Evolutionary conservation across 1,140 invertebrate species (phyloP).

Genomic region (Metopolophium dirhodum): DNA sequence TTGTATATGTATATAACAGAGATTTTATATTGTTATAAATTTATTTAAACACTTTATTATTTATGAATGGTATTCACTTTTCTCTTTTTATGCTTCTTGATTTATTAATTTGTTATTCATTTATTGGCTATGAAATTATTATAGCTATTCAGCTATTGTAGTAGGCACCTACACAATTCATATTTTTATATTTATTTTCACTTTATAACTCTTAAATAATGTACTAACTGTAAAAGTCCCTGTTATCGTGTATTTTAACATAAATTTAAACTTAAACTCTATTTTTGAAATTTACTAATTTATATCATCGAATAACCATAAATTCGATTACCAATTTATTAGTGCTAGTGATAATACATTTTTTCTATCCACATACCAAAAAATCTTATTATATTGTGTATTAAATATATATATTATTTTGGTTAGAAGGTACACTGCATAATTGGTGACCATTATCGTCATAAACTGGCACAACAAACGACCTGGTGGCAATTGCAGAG

Average conservation of each 20-base stretch:
- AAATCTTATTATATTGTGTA: background rate
- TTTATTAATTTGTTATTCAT: background rate
- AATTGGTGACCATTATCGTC: background rate
- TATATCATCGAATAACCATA: background rate
- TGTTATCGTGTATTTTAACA: background rate
- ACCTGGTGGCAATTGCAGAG: conserved; percentile 5
- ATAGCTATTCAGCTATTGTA: background rate
- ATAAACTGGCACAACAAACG: conserved; percentile 20
- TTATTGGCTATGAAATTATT: background rate
- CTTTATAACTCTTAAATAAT: background rate
- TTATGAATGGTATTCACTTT: background rate
- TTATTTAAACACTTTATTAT: too few species aligned
- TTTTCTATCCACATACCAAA: background rate
- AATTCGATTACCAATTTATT: background rate
- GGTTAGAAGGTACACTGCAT: background rate
- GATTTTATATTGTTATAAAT: background rate
- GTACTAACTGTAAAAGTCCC: background rate
- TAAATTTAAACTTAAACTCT: background rate
- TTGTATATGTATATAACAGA: too few species aligned
- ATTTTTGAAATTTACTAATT: background rate
- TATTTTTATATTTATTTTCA: too few species aligned
- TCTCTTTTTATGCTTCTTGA: background rate
- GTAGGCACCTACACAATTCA: too few species aligned
- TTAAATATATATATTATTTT: background rate
- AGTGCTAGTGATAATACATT: background rate